These are phyloP conservation scores for Alosa alosa DNA, from an alignment of 2,113 vertebrate species.

Conservation along the genomic window DNA sequence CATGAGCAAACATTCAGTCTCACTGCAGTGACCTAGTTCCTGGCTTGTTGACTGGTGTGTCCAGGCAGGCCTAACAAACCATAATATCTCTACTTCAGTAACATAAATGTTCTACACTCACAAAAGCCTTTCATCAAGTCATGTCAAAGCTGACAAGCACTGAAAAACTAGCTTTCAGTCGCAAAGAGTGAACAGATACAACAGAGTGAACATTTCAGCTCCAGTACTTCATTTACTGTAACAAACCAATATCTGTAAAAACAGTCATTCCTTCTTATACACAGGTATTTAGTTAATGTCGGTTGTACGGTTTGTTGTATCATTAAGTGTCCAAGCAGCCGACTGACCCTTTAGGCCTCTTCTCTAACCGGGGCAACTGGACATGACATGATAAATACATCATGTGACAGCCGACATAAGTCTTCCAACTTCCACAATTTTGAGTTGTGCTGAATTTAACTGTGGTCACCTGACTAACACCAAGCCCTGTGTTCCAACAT, in stretches of 20 bases:
- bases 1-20: background rate
- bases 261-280: background rate
- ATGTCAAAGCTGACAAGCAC: background rate
- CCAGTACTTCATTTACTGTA: background rate
- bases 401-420: background rate
- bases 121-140: background rate
- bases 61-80: background rate
- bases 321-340: background rate
- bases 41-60: background rate
- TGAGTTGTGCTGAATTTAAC: background rate
- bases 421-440: background rate
- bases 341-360: background rate
- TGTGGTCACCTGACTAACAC: constrained; percentile 1
- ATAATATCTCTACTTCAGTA: background rate
- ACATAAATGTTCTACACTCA: background rate
- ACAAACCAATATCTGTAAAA: background rate
- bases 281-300: background rate
- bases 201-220: background rate
- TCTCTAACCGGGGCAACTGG: background rate
- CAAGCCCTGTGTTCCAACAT: background rate
- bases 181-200: background rate
- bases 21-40: background rate
- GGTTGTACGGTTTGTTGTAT: too few species aligned
- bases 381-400: background rate
- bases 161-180: background rate